phyloP scores from a whole-genome alignment of 1,140 invertebrate genomes.

The Rhagoletis zephyria region DNA sequence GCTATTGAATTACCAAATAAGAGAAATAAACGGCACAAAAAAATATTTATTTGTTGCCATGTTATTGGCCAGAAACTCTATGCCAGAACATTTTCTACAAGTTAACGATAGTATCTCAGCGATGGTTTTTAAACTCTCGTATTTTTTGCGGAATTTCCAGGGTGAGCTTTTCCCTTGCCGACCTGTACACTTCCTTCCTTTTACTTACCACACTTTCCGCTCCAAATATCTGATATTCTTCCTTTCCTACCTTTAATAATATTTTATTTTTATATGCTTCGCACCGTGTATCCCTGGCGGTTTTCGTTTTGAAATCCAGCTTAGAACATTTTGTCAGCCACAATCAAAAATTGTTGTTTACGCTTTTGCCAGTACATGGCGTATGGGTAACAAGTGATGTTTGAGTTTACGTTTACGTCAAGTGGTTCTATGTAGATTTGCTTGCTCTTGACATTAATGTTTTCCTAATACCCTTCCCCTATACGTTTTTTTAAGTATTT shows the following conservation, averaged over 20 bases:
- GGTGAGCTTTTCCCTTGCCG: too few relatives aligned
- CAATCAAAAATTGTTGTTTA: background rate
- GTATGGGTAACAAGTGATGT: slow-evolving; percentile 3
- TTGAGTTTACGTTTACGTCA: slow-evolving; percentile 13
- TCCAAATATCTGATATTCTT: background rate
- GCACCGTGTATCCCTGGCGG: background rate
- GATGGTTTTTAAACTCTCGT: too few relatives aligned
- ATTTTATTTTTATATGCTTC: background rate
- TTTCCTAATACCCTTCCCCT: background rate
- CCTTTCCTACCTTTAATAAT: background rate
- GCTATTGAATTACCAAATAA: too few relatives aligned
- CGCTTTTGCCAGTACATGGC: background rate
- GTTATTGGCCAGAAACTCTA: too few relatives aligned
- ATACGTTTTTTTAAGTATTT: background rate
- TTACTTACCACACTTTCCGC: background rate
- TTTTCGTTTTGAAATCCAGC: slow-evolving; percentile 6
- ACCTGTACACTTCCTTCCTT: background rate
- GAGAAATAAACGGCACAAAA: too few relatives aligned
- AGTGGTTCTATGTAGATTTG: background rate
- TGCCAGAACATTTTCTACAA: too few relatives aligned
- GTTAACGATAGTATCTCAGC: too few relatives aligned
- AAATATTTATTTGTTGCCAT: too few relatives aligned
- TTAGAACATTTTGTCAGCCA: background rate
- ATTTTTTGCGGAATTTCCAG: too few relatives aligned
- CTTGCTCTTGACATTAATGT: slow-evolving; percentile 16